Conservation (phyloP, 2,113 vertebrate species). For the Petroica traversi region DNA sequence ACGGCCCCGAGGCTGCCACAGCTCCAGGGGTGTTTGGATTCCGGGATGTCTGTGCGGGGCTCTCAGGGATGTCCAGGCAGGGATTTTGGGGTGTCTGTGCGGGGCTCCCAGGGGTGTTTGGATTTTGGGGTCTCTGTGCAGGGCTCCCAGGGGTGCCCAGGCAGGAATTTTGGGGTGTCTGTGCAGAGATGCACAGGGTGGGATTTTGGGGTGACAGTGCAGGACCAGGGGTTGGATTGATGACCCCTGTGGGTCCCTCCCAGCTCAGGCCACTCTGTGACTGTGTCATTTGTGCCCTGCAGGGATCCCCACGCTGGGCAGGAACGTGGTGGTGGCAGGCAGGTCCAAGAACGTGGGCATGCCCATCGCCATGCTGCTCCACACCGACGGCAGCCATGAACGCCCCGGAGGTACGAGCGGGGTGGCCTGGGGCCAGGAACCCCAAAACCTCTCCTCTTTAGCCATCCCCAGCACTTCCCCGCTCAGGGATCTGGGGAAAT, state of each 20-base stretch:
- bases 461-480: no score
- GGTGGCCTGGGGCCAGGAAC: accelerated
- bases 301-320: slow-evolving; percentile 95
- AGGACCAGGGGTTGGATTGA: accelerated
- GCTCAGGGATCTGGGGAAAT: not conserved
- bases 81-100: no score
- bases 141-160: no score
- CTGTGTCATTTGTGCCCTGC: not conserved
- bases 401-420: slow-evolving; percentile 85
- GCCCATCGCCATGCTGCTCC: slow-evolving; percentile 97
- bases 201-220: not conserved
- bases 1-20: not conserved
- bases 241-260: no score
- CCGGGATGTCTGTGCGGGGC: no score
- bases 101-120: no score
- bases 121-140: no score
- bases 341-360: slow-evolving; percentile 97
- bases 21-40: not conserved
- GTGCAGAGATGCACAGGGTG: no score
- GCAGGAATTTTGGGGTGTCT: no score
- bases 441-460: accelerated
- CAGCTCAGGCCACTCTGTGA: no score
- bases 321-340: slow-evolving; percentile 94
- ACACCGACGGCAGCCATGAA: slow-evolving; percentile 91
- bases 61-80: no score